Evolutionary conservation across 2,888 invertebrate species (phyloP).

Genomic region (Cremastobaeus sp.): DNA sequence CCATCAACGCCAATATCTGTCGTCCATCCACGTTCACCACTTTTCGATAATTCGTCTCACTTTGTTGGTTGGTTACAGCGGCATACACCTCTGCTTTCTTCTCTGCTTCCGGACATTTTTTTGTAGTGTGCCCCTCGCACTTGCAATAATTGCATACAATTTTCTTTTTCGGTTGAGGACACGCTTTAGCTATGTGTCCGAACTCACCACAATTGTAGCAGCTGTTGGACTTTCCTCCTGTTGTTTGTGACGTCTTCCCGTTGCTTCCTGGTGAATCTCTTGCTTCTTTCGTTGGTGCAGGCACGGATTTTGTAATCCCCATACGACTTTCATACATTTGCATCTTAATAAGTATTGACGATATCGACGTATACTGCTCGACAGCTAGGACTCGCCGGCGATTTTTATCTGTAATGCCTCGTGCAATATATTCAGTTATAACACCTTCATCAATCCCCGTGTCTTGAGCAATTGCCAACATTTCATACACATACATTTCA

Average conservation of each 20-base stretch:
- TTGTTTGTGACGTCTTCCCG: background rate
- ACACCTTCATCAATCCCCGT: background rate
- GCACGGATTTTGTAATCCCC: background rate
- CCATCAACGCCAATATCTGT: background rate
- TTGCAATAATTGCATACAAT: slow-evolving; percentile 4
- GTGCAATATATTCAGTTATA: slow-evolving; percentile 5
- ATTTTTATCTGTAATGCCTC: slow-evolving; percentile 7
- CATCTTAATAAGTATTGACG: background rate
- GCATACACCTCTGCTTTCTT: background rate
- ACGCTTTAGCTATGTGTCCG: background rate
- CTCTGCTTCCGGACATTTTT: background rate
- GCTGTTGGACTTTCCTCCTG: background rate
- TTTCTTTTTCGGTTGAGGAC: background rate
- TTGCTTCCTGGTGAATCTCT: background rate
- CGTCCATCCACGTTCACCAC: background rate
- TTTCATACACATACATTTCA: slow-evolving; percentile 21
- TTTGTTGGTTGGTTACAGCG: background rate
- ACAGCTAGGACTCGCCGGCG: slow-evolving; percentile 1
- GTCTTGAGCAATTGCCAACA: slow-evolving; percentile 9
- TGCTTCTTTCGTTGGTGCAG: background rate
- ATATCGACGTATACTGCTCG: background rate
- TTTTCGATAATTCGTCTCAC: background rate
- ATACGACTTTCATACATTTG: slow-evolving; percentile 1
- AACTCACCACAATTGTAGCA: background rate
- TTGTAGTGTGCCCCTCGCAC: background rate